A percentile compares a stretch with the other conserved stretches of the same genome.
Conservation (phyloP, 2,888 invertebrate species). For the Globia sparganii region DNA sequence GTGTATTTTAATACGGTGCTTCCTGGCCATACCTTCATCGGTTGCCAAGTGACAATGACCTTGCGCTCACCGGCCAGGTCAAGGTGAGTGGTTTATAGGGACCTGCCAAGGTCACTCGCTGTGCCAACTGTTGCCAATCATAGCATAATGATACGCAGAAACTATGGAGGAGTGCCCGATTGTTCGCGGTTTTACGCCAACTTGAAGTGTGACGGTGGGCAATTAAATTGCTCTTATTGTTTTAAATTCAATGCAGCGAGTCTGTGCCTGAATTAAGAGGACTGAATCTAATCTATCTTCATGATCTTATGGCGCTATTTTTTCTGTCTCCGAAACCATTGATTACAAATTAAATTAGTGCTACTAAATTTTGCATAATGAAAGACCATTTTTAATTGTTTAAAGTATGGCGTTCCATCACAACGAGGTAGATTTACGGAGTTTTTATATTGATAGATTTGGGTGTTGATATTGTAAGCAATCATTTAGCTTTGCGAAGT, state of each 20-base stretch:
- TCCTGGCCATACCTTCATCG: slow-evolving; percentile 43
- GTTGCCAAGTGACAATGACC: slow-evolving; percentile 77
- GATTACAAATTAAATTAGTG: not conserved
- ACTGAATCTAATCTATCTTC: not conserved
- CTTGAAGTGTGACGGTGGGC: slow-evolving; percentile 26
- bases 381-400: not conserved
- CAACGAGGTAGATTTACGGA: not conserved
- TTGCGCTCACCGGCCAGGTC: slow-evolving; percentile 74
- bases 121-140: slow-evolving; percentile 70
- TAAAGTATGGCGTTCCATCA: not conserved
- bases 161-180: slow-evolving; percentile 36
- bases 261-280: not conserved
- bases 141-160: slow-evolving; percentile 52
- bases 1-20: slow-evolving; percentile 38
- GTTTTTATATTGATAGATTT: not conserved
- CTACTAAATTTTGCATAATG: not conserved
- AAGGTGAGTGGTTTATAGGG: slow-evolving; percentile 75
- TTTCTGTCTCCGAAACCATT: not conserved
- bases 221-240: slow-evolving; percentile 4
- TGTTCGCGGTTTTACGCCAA: slow-evolving; percentile 35
- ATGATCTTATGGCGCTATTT: not conserved
- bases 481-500: no score
- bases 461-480: not conserved
- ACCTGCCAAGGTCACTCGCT: slow-evolving; percentile 74
- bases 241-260: not conserved